Evolutionary conservation across 2,797 vertebrate genomes (phyloP).

Genomic region (Rallus crepitans): DNA sequence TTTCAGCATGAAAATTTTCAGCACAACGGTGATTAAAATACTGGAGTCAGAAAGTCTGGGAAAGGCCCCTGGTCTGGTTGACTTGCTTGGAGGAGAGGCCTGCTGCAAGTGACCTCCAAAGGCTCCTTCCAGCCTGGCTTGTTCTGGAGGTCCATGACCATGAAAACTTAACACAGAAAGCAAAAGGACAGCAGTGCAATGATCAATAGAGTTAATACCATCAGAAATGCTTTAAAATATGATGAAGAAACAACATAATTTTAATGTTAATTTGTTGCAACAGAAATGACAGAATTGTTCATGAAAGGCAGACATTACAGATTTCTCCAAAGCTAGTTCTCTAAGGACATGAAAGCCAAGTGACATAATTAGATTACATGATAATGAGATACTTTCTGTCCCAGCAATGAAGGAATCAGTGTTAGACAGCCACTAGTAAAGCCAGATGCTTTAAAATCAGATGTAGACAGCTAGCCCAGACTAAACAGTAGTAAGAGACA

Average conservation of each 20-base stretch:
- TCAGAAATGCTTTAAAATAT: not conserved
- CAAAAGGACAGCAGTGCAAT: not conserved
- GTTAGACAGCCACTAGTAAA: not conserved
- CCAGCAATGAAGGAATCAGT: not conserved
- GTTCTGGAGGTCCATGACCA: not conserved
- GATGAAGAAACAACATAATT: not conserved
- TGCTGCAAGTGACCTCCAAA: not conserved
- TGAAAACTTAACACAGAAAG: not conserved
- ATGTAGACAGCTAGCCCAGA: not conserved
- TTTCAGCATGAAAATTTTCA: not conserved
- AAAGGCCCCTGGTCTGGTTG: not conserved
- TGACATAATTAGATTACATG: fast-evolving
- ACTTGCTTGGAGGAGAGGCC: not conserved
- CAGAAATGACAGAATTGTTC: not conserved
- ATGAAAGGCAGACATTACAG: not conserved
- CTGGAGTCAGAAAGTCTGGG: not conserved
- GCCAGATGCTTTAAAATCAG: not conserved
- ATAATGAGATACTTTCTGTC: not conserved
- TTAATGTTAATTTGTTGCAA: not conserved
- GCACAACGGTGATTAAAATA: not conserved
- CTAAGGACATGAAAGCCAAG: not conserved
- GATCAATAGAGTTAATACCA: not conserved
- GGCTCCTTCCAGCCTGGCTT: not conserved
- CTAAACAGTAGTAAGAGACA: not conserved
- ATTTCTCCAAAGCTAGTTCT: not conserved